These are phyloP conservation scores for Eristalis pertinax DNA, from an alignment of 2,888 invertebrate genomes.

Conservation along the genomic window DNA sequence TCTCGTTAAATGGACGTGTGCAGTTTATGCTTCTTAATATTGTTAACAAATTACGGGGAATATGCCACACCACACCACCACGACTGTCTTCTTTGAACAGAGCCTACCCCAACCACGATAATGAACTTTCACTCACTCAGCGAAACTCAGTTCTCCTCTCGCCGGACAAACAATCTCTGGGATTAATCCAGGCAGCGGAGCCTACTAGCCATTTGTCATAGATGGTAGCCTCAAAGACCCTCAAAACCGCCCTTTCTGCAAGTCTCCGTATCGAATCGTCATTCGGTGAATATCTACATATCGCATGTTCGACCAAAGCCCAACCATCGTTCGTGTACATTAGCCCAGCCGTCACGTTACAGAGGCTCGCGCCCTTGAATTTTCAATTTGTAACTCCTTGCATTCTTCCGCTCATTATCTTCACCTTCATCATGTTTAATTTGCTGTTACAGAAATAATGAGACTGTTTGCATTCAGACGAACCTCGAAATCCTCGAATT, in stretches of 20 bases:
- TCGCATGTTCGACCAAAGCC: neutral
- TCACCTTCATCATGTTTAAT: conserved; percentile 37
- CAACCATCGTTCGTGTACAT: neutral
- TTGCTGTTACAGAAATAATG: conserved; percentile 58
- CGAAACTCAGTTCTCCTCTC: no score
- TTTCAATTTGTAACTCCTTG: neutral
- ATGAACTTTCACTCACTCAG: no score
- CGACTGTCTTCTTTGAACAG: no score
- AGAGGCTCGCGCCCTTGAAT: conserved; percentile 20
- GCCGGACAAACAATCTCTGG: no score
- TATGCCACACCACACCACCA: no score
- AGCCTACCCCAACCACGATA: no score
- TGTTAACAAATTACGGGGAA: no score
- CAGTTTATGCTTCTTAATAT: no score
- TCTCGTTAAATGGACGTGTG: no score
- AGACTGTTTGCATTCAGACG: conserved; percentile 17
- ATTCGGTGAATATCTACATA: neutral
- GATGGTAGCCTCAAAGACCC: no score
- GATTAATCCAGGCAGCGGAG: no score
- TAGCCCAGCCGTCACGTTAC: neutral
- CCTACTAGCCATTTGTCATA: no score
- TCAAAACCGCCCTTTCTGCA: neutral
- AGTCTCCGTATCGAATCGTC: neutral
- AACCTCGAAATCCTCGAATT: conserved; percentile 26
- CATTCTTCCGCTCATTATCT: conserved; percentile 8